A percentile compares a stretch with the other conserved stretches of the same genome.
These are phyloP conservation scores for Copidosoma aretas DNA, from an alignment of 2,888 invertebrate species.

Conservation along the genomic window DNA sequence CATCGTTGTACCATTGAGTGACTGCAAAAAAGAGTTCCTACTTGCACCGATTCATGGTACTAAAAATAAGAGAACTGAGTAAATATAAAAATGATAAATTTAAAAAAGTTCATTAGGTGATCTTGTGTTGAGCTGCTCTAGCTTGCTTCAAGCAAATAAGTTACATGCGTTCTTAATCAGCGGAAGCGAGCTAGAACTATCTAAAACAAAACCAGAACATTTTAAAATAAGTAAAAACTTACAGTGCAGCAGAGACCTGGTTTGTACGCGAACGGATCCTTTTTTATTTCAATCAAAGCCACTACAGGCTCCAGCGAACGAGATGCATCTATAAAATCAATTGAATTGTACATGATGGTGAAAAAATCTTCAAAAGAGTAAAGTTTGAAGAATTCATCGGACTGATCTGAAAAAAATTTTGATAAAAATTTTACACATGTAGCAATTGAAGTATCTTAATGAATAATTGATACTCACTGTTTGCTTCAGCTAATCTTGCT, in stretches of 20 bases:
- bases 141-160: too few species aligned
- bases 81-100: too few species aligned
- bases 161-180: too few species aligned
- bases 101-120: too few species aligned
- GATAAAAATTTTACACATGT: not conserved
- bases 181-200: too few species aligned
- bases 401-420: slow-evolving; percentile 27
- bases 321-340: slow-evolving; percentile 1
- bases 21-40: slow-evolving; percentile 50
- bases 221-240: slow-evolving; percentile 37
- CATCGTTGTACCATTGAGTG: slow-evolving; percentile 55
- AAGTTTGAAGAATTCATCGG: slow-evolving; percentile 48
- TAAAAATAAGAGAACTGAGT: too few species aligned
- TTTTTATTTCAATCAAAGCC: slow-evolving; percentile 57
- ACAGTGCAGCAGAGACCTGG: slow-evolving; percentile 59
- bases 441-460: not conserved
- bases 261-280: slow-evolving; percentile 57
- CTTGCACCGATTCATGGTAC: slow-evolving; percentile 49
- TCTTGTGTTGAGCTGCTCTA: too few species aligned
- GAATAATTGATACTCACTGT: slow-evolving; percentile 17
- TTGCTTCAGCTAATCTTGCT: slow-evolving; percentile 14
- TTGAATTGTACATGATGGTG: slow-evolving; percentile 50
- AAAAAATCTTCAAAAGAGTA: slow-evolving; percentile 59
- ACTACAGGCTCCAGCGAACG: slow-evolving; percentile 39
- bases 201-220: too few species aligned